Evolutionary conservation across 1,140 invertebrate species (phyloP).

Genomic region (Metopolophium dirhodum): DNA sequence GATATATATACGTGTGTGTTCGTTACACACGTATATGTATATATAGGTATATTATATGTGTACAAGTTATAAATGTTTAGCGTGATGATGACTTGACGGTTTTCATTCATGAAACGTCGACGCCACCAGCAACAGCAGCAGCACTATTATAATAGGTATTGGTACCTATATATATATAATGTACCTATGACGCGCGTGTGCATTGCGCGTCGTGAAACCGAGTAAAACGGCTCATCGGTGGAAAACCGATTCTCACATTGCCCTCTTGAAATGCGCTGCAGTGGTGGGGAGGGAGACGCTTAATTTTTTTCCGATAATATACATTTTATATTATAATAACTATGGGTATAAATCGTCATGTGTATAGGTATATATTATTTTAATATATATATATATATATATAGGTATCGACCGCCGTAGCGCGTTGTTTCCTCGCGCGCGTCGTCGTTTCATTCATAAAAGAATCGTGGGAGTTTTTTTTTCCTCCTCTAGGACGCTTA

Average conservation of each 20-base stretch:
- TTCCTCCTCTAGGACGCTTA: constrained; percentile 14
- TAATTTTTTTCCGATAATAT: constrained; percentile 34
- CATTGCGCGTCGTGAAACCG: not conserved
- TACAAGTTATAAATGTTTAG: constrained; percentile 13
- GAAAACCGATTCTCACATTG: constrained; percentile 40
- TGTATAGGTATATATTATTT: not conserved
- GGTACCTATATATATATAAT: not conserved
- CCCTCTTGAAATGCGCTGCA: not conserved
- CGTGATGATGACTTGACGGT: constrained; percentile 49
- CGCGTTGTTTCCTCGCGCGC: constrained; percentile 25
- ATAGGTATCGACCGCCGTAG: not conserved
- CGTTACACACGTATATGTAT: not conserved
- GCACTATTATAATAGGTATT: not conserved
- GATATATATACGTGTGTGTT: not conserved
- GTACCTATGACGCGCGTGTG: constrained; percentile 8
- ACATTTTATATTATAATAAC: constrained; percentile 10
- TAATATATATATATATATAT: not conserved
- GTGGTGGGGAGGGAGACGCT: not conserved
- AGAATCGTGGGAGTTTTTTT: constrained; percentile 56
- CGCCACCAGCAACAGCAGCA: constrained; percentile 25
- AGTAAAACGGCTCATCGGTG: not conserved
- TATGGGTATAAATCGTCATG: constrained; percentile 13
- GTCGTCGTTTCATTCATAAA: constrained; percentile 52
- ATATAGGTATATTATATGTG: constrained; percentile 8
- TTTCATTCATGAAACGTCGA: constrained; percentile 56